Evolutionary conservation across 2,797 vertebrate species (phyloP), one percentile per base, ranked within the genome.

Genomic region (Thaleichthys pacificus): DNA sequence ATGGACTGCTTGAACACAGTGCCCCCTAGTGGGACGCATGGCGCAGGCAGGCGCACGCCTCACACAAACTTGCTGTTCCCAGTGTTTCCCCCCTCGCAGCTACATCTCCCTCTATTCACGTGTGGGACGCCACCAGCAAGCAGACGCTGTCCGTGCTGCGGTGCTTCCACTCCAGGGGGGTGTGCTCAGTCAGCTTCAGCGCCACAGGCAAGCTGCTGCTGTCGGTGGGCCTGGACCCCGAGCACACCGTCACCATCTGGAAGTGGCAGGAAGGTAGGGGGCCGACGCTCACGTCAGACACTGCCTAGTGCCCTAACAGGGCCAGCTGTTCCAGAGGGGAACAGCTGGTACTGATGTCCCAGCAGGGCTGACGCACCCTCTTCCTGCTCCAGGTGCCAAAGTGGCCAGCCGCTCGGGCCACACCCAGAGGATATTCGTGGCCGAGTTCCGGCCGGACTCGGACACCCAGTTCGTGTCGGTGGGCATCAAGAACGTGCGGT

Each of bases 391-490:
- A 99, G 98, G 97, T 93, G 94, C 95, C 93, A 97, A 95, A 94
- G 94, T 99, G 82, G 96, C 97, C 87, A 97, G 93, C 84, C 91
- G 93, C 80, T 90, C 94, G 2, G 97, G 96, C 73, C 98, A 99
- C 86, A 95, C 91, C 73, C 96, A 98, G 80, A 95, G 97, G 73
- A 97, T 99, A 88, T 99, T 99, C 88, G 97, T 99, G 90, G 97
- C 96, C 1, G 98, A 99, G 89, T 99, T 99, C 88, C 93, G 98
- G 2, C 98, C 98, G 0, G 98, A 99, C 88, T 99, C 98, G 0
- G 98, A 99, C 85, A 97, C 96, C 9, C 96, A 97, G 91, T 99
- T 99, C 91, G 97, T 99, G 86, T 97, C 98, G 1, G 98, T 99
- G 86, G 98, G 98, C 69, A 95, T 99, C 26, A 98, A 98, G 42